phyloP scores from a whole-genome alignment of 2,797 vertebrate genomes.

The Pachyuromys duprasi region DNA sequence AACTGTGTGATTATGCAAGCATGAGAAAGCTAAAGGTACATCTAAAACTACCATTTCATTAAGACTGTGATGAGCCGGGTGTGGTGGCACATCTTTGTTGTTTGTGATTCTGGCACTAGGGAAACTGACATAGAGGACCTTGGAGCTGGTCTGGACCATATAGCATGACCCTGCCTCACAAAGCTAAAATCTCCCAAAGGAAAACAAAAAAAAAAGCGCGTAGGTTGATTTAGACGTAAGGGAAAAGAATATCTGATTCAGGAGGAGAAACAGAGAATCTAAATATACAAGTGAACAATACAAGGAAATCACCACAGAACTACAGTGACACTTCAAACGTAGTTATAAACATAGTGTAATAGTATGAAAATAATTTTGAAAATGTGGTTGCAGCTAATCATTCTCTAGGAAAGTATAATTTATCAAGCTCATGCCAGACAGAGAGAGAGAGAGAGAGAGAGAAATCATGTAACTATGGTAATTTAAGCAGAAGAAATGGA shows the following conservation, averaged over 20 bases:
- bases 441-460: not conserved
- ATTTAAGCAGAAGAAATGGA: constrained; percentile 22
- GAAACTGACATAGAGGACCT: not conserved
- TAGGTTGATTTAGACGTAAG: not conserved
- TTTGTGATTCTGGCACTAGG: not conserved
- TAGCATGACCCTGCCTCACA: not conserved
- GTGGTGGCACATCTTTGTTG: not conserved
- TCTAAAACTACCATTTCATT: not conserved
- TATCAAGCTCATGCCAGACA: not conserved
- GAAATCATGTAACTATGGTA: not conserved
- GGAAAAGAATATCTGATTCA: not conserved
- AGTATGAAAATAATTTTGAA: constrained; percentile 2
- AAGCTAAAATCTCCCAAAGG: not conserved
- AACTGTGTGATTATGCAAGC: not conserved
- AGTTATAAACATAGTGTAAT: not conserved
- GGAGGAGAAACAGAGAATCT: not conserved
- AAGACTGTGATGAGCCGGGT: not conserved
- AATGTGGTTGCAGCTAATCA: not conserved
- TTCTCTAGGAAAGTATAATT: constrained; percentile 15
- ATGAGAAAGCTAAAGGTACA: not conserved
- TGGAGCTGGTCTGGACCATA: not conserved
- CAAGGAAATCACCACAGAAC: not conserved
- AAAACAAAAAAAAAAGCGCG: not conserved
- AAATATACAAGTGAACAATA: not conserved
- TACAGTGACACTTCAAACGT: not conserved